These are phyloP conservation scores for Steinernema khuongi DNA, from an alignment of 1,140 invertebrate species.

Conservation along the genomic window DNA sequence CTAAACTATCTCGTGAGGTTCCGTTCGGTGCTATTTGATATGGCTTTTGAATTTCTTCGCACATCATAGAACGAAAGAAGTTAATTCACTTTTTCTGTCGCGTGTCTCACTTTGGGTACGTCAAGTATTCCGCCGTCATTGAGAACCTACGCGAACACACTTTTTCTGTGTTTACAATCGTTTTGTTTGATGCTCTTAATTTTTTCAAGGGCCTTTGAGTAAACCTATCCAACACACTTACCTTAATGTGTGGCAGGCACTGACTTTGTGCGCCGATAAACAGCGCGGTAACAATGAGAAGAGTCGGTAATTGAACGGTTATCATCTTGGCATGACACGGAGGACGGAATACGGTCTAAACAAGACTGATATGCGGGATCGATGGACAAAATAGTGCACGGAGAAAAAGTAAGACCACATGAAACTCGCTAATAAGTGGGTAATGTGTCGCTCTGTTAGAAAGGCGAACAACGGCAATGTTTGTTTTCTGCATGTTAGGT, in stretches of 20 bases:
- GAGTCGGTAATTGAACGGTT: no score
- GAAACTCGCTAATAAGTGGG: no score
- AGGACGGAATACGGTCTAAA: background rate
- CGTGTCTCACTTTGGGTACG: no score
- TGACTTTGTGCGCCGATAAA: background rate
- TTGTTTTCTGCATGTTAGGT: no score
- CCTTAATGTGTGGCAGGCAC: background rate
- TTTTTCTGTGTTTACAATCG: background rate
- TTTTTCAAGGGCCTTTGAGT: background rate
- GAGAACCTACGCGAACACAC: conserved; percentile 11
- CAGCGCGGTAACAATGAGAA: background rate
- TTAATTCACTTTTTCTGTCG: background rate
- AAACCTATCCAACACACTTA: background rate
- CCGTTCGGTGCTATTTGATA: background rate
- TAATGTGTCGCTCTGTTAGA: no score
- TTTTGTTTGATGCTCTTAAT: background rate
- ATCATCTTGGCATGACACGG: background rate
- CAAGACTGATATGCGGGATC: no score
- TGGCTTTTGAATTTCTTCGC: background rate
- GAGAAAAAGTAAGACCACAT: no score
- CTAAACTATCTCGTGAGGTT: no score
- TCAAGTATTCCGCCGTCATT: no score
- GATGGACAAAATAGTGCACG: no score
- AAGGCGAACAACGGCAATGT: no score
- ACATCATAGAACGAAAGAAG: conserved; percentile 19